phyloP scores from a whole-genome alignment of 1,140 invertebrate genomes.

The Philotrypesis tridentata region DNA sequence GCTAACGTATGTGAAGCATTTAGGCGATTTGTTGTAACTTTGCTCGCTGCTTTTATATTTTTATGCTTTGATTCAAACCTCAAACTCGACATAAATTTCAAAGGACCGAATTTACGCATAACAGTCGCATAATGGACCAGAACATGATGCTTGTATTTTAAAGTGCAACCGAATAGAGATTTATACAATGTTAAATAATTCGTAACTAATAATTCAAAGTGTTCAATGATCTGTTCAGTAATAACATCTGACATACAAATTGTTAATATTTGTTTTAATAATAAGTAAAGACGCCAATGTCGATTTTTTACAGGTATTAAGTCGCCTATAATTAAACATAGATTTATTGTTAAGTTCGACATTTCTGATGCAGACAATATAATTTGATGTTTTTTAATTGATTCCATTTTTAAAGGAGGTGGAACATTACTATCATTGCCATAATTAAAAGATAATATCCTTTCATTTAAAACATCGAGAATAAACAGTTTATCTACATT shows the following conservation, averaged over 20 bases:
- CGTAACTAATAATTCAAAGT: background rate
- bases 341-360: slow-evolving; percentile 55
- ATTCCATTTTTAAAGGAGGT: slow-evolving; percentile 42
- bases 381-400: slow-evolving; percentile 55
- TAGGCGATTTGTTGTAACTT: background rate
- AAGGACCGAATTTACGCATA: background rate
- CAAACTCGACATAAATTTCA: background rate
- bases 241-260: background rate
- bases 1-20: background rate
- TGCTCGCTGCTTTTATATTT: background rate
- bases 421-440: slow-evolving; percentile 17
- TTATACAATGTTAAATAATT: background rate
- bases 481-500: slow-evolving; percentile 57
- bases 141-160: slow-evolving; percentile 6
- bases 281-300: slow-evolving; percentile 53
- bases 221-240: background rate
- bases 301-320: slow-evolving; percentile 53
- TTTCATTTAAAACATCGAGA: slow-evolving; percentile 47
- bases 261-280: slow-evolving; percentile 16
- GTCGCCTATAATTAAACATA: slow-evolving; percentile 60
- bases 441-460: slow-evolving; percentile 38
- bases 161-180: background rate
- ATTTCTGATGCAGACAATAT: slow-evolving; percentile 61
- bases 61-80: slow-evolving; percentile 5
- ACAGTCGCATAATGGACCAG: background rate